Evolutionary conservation across 2,888 invertebrate species (phyloP).

Genomic region (Diaphora mendica): DNA sequence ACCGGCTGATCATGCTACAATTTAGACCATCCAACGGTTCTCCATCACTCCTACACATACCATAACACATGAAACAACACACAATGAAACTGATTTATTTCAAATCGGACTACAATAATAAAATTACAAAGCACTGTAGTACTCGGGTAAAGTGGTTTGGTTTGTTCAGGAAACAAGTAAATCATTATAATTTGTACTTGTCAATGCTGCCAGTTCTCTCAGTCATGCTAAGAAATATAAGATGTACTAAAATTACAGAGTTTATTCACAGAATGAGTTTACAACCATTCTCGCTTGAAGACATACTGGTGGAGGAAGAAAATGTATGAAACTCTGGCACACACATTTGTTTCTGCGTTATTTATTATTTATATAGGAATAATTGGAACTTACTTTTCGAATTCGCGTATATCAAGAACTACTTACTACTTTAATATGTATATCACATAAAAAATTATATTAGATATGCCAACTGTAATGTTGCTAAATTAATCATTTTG

Average conservation of each 20-base stretch:
- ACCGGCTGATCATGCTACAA: slow-evolving; percentile 27
- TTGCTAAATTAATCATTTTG: slow-evolving; percentile 1
- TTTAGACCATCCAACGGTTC: slow-evolving; percentile 32
- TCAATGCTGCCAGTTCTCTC: slow-evolving; percentile 47
- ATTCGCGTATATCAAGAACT: slow-evolving; percentile 12
- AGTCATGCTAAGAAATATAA: slow-evolving; percentile 24
- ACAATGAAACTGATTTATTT: slow-evolving; percentile 31
- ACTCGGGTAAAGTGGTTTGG: slow-evolving; percentile 23
- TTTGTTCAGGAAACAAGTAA: slow-evolving; percentile 30
- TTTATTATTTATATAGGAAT: background rate
- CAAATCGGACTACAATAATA: slow-evolving; percentile 40
- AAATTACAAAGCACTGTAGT: slow-evolving; percentile 45
- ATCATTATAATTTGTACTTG: slow-evolving; percentile 44
- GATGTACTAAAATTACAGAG: slow-evolving; percentile 26
- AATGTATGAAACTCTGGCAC: slow-evolving; percentile 2
- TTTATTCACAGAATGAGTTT: slow-evolving; percentile 20
- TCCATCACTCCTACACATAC: slow-evolving; percentile 25
- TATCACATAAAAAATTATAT: slow-evolving; percentile 20
- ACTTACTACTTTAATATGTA: slow-evolving; percentile 11
- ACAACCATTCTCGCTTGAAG: slow-evolving; percentile 40
- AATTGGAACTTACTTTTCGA: slow-evolving; percentile 13
- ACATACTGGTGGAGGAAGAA: slow-evolving; percentile 32
- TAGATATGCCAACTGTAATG: slow-evolving; percentile 5
- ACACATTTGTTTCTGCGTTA: background rate
- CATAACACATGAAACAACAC: too few relatives aligned